Base-by-base conservation (phyloP, 1,140 invertebrate genomes). In the Vanessa atalanta region DNA sequence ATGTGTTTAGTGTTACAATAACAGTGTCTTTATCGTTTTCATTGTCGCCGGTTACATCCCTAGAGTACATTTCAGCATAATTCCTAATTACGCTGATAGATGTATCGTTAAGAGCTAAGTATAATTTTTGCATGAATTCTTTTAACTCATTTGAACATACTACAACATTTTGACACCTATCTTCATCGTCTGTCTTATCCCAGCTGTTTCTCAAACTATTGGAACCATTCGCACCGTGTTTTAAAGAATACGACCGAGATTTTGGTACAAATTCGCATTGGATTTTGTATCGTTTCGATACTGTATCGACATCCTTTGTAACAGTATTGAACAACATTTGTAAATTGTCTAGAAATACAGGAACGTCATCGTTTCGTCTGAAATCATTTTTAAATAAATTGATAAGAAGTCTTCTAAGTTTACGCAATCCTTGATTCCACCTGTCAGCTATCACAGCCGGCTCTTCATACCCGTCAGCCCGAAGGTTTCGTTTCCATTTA, bases 21-120 rank as follows among this genome's bases (percentile, higher is more conserved):
- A 89, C 75, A 12, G 9, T 20, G 20, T 82, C 64, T 66, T 84
- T 82, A 57, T 81, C 82, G 11, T 69, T 23, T 15, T 71, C 77
- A 5, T 55, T 63, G 47, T 86, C 82, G 0, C 50, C 65, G n/a
- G 66, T 79, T 0, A 85, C 77, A 48, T 91, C 88, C 67, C 80
- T 75, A 13, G 48, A 61, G 61, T 87, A 91, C 85, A 90, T 89
- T 63, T 84, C 82, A 14, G 74, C 75, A 26, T 90, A 91, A 75
- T 83, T 84, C 16, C 67, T 80, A 50, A 90, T 75, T 9, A 77
- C 76, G 37, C 78, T 83, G 0, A 83, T 73, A 9, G 79, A 53
- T 20, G 87, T 89, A 11, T 85, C 83, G 12, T 89, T 88, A 11
- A 88, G 5, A 12, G 71, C 68, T 11, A 76, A 77, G 50, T 88